Percentiles rank a stretch among this genome's conserved stretches.
Conservation (phyloP, 2,113 vertebrate genomes). For the Talpa occidentalis region DNA sequence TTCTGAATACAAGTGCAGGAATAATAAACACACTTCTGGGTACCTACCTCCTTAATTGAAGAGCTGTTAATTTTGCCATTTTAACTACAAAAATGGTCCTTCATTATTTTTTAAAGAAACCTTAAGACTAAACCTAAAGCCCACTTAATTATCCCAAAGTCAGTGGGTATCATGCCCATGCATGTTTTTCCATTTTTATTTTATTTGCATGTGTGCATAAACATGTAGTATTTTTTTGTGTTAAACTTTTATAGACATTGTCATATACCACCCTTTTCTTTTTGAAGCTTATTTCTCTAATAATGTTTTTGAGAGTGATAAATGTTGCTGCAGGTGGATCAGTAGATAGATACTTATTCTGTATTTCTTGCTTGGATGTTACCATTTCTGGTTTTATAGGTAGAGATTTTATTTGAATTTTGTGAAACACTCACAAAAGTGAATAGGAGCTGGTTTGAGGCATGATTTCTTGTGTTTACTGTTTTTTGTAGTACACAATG, state of each 20-base stretch:
- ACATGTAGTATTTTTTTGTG: not conserved
- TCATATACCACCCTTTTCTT: not conserved
- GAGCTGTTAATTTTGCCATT: not conserved
- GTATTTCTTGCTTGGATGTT: not conserved
- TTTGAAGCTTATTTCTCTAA: not conserved
- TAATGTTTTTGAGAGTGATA: not conserved
- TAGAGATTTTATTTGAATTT: not conserved
- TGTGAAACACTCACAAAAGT: not conserved
- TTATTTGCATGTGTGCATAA: not conserved
- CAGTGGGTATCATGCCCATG: not conserved
- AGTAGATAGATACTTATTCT: not conserved
- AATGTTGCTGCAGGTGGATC: not conserved
- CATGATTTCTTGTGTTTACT: not conserved
- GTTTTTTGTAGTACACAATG: not conserved
- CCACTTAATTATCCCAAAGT: not conserved
- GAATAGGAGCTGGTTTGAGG: not conserved
- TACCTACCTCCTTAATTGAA: not conserved
- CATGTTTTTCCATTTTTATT: not conserved
- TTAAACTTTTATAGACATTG: not conserved
- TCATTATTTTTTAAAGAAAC: not conserved
- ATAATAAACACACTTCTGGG: not conserved
- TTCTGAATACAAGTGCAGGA: not conserved
- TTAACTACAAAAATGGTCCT: conserved; percentile 26
- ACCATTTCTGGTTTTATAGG: not conserved
- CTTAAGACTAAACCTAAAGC: not conserved